Evolutionary conservation across 2,113 vertebrate species (phyloP).

Genomic region (Hemichromis elongatus): DNA sequence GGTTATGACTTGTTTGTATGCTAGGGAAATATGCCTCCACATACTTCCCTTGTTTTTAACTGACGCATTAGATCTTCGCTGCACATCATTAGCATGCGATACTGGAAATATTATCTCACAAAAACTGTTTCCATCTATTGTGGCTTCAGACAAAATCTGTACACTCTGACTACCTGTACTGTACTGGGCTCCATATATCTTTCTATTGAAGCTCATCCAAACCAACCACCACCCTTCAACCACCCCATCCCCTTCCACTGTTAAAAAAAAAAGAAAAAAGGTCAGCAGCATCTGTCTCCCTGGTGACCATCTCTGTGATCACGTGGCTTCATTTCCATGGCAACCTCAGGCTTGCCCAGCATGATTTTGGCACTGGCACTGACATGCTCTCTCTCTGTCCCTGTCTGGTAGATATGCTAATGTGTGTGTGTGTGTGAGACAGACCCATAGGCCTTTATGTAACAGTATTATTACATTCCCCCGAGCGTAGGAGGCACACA

Average conservation of each 20-base stretch:
- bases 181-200: not conserved
- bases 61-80: not conserved
- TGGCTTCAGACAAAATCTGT: not conserved
- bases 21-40: not conserved
- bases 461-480: constrained; percentile 11
- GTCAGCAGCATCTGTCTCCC: constrained; percentile 50
- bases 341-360: constrained; percentile 33
- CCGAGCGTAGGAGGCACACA: not conserved
- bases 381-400: not conserved
- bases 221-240: not conserved
- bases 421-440: not conserved
- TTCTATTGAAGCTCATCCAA: not conserved
- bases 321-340: constrained; percentile 32
- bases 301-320: constrained; percentile 34
- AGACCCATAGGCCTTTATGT: not conserved
- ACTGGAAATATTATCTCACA: not conserved
- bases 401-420: constrained; percentile 44
- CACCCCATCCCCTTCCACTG: not conserved
- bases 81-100: not conserved
- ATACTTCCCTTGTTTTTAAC: not conserved
- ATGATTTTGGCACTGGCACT: constrained; percentile 29
- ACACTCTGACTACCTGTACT: not conserved
- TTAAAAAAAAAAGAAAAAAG: too few species aligned
- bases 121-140: not conserved
- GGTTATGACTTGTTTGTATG: not conserved